Conservation (phyloP, 2,797 vertebrate genomes). For the Danio tinwini region DNA sequence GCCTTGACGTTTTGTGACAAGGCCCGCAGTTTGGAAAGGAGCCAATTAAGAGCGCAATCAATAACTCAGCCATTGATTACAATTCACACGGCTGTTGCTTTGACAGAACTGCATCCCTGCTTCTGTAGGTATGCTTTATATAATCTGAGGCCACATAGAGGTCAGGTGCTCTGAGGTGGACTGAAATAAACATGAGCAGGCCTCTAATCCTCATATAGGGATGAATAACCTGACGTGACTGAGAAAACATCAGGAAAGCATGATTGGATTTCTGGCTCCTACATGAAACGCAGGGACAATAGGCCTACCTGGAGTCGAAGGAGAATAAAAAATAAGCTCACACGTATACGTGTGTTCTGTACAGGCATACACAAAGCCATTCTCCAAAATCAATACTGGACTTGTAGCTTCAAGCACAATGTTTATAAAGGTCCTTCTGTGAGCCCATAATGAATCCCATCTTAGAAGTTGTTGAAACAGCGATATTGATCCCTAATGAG, state of each 20-base stretch:
- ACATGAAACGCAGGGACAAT: not conserved
- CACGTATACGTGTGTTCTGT: conserved; percentile 16
- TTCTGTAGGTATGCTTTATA: not conserved
- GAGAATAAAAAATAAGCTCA: not conserved
- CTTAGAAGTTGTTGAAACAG: conserved; percentile 39
- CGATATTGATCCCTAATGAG: conserved; percentile 61
- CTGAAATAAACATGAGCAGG: not conserved
- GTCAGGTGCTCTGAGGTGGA: not conserved
- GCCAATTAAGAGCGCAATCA: conserved; percentile 23
- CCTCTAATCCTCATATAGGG: not conserved
- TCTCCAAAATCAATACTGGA: conserved; percentile 60
- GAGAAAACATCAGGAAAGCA: not conserved
- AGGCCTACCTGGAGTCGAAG: not conserved
- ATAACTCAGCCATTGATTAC: conserved; percentile 21
- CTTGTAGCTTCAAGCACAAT: conserved; percentile 15
- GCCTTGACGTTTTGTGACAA: conserved; percentile 17
- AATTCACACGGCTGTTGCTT: not conserved
- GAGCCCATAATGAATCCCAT: conserved; percentile 41
- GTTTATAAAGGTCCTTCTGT: conserved; percentile 43
- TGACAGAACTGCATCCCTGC: not conserved
- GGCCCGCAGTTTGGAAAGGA: conserved; percentile 13
- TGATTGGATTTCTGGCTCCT: not conserved
- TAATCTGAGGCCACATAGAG: conserved; percentile 16
- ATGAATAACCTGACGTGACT: not conserved
- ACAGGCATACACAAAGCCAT: conserved; percentile 49